Evolutionary conservation across 1,140 invertebrate genomes (phyloP).

Genomic region (Dreissena polymorpha): DNA sequence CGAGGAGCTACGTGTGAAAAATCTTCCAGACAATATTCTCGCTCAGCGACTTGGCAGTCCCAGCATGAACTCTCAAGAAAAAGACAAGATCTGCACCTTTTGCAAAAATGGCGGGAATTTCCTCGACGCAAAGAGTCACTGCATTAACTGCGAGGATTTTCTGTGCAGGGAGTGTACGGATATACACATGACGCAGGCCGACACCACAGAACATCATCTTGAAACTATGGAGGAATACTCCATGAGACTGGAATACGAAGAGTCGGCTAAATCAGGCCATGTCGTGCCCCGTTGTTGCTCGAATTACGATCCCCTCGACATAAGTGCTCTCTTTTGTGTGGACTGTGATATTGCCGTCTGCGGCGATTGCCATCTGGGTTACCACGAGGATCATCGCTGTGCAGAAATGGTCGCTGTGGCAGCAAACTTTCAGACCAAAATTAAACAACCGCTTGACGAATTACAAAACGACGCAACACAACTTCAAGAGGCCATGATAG

Average conservation of each 20-base stretch:
- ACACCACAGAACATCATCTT: slow-evolving; percentile 62
- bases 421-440: slow-evolving; percentile 71
- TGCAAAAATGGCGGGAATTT: slow-evolving; percentile 66
- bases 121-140: slow-evolving; percentile 63
- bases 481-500: slow-evolving; percentile 57
- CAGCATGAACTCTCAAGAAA: slow-evolving; percentile 30
- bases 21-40: slow-evolving; percentile 68
- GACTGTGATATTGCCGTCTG: slow-evolving; percentile 72
- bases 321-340: slow-evolving; percentile 72
- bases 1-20: slow-evolving; percentile 26
- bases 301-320: slow-evolving; percentile 71
- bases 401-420: slow-evolving; percentile 71
- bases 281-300: slow-evolving; percentile 66
- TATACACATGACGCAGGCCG: slow-evolving; percentile 51
- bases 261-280: slow-evolving; percentile 21
- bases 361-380: slow-evolving; percentile 64
- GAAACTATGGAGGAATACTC: slow-evolving; percentile 59
- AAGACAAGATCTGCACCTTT: slow-evolving; percentile 57
- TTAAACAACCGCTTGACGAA: slow-evolving; percentile 69
- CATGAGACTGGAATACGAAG: slow-evolving; percentile 41
- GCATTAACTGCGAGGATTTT: slow-evolving; percentile 70
- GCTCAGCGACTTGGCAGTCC: slow-evolving; percentile 67
- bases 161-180: slow-evolving; percentile 63
- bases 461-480: slow-evolving; percentile 64
- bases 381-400: slow-evolving; percentile 68